These are phyloP conservation scores for Heterodera filipjevi DNA, from an alignment of 2,888 invertebrate species.

Conservation along the genomic window DNA sequence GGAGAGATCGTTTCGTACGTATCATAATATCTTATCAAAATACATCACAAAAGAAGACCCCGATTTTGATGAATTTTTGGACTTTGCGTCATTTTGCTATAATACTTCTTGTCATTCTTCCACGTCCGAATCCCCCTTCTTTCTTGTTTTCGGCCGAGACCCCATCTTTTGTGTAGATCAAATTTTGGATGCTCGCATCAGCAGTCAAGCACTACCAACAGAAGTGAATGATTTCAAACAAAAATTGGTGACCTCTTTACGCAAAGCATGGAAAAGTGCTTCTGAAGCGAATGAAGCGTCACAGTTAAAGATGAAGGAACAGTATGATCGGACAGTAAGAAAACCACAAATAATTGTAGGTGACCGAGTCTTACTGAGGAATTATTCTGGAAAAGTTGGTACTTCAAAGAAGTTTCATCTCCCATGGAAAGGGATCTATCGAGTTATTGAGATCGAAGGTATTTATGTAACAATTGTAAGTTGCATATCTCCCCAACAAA, in stretches of 20 bases:
- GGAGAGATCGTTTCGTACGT: slow-evolving; percentile 45
- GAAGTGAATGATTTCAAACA: slow-evolving; percentile 22
- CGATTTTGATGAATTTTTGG: slow-evolving; percentile 36
- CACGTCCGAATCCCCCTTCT: slow-evolving; percentile 38
- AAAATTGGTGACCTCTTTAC: slow-evolving; percentile 14
- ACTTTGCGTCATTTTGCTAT: slow-evolving; percentile 31
- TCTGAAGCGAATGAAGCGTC: background rate
- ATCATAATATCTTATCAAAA: slow-evolving; percentile 34
- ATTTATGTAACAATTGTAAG: background rate
- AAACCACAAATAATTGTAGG: slow-evolving; percentile 26
- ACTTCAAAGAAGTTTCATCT: slow-evolving; percentile 30
- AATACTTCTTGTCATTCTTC: slow-evolving; percentile 37
- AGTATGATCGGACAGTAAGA: slow-evolving; percentile 34
- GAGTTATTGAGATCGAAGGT: slow-evolving; percentile 17
- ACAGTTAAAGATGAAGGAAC: background rate
- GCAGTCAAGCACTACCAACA: background rate
- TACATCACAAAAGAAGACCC: slow-evolving; percentile 28
- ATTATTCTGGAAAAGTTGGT: slow-evolving; percentile 8
- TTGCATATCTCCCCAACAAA: background rate
- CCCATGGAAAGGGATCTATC: slow-evolving; percentile 24
- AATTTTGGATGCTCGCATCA: slow-evolving; percentile 26
- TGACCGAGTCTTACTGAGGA: slow-evolving; percentile 28
- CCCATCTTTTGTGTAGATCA: slow-evolving; percentile 34
- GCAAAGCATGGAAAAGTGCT: slow-evolving; percentile 35
- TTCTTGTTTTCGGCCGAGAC: slow-evolving; percentile 38